Evolutionary conservation across 2,113 vertebrate species (phyloP).

Genomic region (Cyanistes caeruleus): DNA sequence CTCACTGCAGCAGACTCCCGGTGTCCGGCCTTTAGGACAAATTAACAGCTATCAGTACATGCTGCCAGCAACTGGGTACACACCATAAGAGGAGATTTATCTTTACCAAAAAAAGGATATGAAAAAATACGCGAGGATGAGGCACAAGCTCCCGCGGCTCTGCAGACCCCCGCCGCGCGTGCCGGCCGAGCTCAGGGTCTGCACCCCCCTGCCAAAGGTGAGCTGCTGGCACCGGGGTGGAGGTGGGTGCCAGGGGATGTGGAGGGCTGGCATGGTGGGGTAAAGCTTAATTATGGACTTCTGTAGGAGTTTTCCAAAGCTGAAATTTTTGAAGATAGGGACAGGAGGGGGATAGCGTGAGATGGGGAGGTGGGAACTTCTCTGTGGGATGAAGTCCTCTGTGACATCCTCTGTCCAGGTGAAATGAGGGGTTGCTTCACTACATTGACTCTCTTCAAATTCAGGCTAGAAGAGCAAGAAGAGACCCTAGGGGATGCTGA

Average conservation of each 20-base stretch:
- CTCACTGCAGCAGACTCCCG: neutral
- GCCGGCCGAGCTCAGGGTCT: neutral
- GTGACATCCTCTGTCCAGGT: neutral
- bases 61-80: neutral
- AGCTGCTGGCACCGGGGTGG: neutral
- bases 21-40: neutral
- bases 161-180: neutral
- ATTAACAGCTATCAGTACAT: neutral
- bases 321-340: accelerated
- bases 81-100: neutral
- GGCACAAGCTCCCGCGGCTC: constrained; percentile 10
- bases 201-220: neutral
- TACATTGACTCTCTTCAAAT: neutral
- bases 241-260: neutral
- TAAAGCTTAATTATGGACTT: neutral
- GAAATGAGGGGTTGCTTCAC: neutral
- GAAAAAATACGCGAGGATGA: constrained; percentile 25
- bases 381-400: neutral
- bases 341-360: neutral
- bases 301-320: neutral
- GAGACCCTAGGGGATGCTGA: neutral
- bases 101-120: neutral
- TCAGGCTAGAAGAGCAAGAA: neutral
- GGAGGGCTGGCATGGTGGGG: neutral
- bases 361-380: accelerated